These are phyloP conservation scores for Phoeniculus purpureus DNA, from an alignment of 2,797 vertebrate species.

Conservation along the genomic window DNA sequence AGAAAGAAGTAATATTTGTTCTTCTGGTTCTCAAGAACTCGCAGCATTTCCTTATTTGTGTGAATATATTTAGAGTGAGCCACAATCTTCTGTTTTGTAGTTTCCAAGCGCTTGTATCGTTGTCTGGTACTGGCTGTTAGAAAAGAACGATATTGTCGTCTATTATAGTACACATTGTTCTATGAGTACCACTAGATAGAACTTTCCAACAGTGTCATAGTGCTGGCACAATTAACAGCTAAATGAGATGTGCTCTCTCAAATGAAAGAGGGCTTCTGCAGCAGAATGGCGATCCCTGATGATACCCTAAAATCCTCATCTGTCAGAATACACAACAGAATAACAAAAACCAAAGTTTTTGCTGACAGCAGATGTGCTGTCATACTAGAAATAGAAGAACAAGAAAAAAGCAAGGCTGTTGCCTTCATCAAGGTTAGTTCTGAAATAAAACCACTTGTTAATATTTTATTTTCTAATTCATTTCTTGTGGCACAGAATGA, in stretches of 20 bases:
- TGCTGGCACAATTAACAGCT: neutral
- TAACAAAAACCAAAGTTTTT: neutral
- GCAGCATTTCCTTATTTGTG: neutral
- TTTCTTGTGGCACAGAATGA: neutral
- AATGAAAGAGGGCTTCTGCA: neutral
- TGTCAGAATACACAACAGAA: neutral
- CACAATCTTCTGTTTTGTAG: neutral
- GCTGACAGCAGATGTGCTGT: neutral
- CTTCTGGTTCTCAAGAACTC: neutral
- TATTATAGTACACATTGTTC: neutral
- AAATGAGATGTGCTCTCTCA: neutral
- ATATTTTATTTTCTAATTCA: conserved; percentile 32
- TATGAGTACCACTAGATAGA: neutral
- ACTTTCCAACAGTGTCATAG: neutral
- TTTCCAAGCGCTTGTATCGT: neutral
- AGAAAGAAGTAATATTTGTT: neutral
- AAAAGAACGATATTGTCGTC: neutral
- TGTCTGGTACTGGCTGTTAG: neutral
- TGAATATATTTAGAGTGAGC: neutral
- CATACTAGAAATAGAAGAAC: neutral
- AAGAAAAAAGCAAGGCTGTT: neutral
- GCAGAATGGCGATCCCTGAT: neutral
- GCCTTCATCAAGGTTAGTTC: neutral
- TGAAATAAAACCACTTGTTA: neutral
- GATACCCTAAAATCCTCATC: neutral